These are phyloP conservation scores for Geodia barretti DNA, from an alignment of 37 sponge, comb jelly and placozoan species.

Conservation along the genomic window DNA sequence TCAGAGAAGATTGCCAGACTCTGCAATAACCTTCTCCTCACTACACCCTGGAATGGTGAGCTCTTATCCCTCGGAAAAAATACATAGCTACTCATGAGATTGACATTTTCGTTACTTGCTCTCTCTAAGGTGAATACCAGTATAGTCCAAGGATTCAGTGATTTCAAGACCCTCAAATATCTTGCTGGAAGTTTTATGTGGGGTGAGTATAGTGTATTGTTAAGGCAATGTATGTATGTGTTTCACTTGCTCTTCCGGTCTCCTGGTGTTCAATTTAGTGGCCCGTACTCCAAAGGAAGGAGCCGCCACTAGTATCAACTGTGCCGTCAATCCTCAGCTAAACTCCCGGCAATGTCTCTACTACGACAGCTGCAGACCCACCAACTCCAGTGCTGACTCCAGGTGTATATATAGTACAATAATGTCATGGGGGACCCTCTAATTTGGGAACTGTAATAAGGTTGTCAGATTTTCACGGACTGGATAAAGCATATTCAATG, in stretches of 20 bases:
- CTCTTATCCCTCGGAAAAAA: too few relatives aligned
- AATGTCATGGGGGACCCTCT: too few relatives aligned
- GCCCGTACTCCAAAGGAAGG: conserved; percentile 42
- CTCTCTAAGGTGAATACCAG: background rate
- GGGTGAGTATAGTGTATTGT: background rate
- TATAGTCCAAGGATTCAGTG: background rate
- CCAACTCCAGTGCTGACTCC: conserved; percentile 7
- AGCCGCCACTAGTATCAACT: conserved; percentile 71
- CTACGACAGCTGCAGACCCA: conserved; percentile 53
- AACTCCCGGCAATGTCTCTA: conserved; percentile 59
- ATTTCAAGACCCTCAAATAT: background rate
- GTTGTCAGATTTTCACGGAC: too few relatives aligned
- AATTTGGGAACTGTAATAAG: too few relatives aligned
- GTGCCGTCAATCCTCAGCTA: conserved; percentile 73
- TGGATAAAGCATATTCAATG: too few relatives aligned
- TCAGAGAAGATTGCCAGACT: conserved; percentile 44
- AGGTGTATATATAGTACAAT: too few relatives aligned
- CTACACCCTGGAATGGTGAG: conserved; percentile 53
- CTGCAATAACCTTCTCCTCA: conserved; percentile 54
- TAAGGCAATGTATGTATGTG: too few relatives aligned
- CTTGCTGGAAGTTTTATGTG: background rate
- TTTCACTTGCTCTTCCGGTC: background rate
- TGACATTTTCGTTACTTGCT: background rate
- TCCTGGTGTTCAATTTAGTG: conserved; percentile 2
- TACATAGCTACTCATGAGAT: too few relatives aligned